Evolutionary conservation across 1,140 invertebrate species (phyloP).

Genomic region (Drosophila rufa): DNA sequence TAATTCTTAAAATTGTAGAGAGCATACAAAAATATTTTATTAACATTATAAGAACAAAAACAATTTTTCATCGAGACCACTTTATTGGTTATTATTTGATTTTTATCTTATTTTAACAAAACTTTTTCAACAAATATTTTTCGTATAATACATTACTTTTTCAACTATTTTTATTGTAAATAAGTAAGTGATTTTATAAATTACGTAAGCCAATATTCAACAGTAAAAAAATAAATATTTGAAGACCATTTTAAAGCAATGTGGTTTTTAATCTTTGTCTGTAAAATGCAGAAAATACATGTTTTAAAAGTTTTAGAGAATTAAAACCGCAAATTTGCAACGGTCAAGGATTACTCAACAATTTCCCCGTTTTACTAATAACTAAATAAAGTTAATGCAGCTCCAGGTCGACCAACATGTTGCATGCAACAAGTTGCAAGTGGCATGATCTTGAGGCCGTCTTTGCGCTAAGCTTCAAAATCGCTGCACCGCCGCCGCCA

Average conservation of each 20-base stretch:
- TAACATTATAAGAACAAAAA: not conserved
- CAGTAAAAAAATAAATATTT: too few relatives aligned
- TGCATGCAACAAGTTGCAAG: conserved; percentile 50
- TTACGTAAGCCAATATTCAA: too few relatives aligned
- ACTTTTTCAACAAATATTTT: too few relatives aligned
- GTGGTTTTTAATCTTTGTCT: too few relatives aligned
- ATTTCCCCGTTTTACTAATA: too few relatives aligned
- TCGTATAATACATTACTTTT: not conserved
- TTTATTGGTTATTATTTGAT: too few relatives aligned
- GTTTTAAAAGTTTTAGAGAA: too few relatives aligned
- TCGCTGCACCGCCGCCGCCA: conserved; percentile 6
- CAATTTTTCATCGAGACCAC: not conserved
- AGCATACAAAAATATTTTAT: too few relatives aligned
- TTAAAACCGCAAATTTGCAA: too few relatives aligned
- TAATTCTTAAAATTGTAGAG: too few relatives aligned
- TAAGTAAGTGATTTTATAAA: not conserved
- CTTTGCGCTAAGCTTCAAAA: conserved; percentile 1
- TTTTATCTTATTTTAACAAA: not conserved
- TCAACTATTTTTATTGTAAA: not conserved
- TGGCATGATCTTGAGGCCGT: not conserved
- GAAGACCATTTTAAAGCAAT: not conserved
- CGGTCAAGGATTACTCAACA: too few relatives aligned
- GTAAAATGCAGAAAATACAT: not conserved
- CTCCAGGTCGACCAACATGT: conserved; percentile 21
- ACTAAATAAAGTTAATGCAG: not conserved